Conservation (phyloP, 1,140 invertebrate genomes). For the Whitmania pigra region DNA sequence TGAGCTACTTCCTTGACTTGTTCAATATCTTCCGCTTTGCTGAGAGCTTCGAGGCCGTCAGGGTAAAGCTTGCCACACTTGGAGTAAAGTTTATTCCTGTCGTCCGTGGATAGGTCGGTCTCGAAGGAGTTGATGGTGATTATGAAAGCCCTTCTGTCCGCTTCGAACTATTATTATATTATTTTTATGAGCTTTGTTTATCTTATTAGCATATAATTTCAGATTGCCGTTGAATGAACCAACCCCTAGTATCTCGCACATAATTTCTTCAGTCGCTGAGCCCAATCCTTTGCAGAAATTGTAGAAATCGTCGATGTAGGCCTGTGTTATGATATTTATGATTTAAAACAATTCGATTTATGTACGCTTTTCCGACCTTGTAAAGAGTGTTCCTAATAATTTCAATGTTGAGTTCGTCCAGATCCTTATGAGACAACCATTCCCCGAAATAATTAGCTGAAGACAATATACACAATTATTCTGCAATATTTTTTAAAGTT, state of each 20-base stretch:
- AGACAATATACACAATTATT: slow-evolving; percentile 29
- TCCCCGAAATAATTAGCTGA: slow-evolving; percentile 94
- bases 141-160: slow-evolving; percentile 94
- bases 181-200: not conserved
- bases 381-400: slow-evolving; percentile 98
- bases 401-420: slow-evolving; percentile 99
- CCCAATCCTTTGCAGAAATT: slow-evolving; percentile 89
- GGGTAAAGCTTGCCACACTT: slow-evolving; percentile 92
- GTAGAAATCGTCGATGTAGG: slow-evolving; percentile 96
- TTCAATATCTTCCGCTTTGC: slow-evolving; percentile 96
- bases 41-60: slow-evolving; percentile 83
- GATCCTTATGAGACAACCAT: slow-evolving; percentile 97
- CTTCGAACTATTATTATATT: slow-evolving; percentile 78
- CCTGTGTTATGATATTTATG: slow-evolving; percentile 32
- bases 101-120: slow-evolving; percentile 95
- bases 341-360: not conserved
- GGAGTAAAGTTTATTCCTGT: slow-evolving; percentile 90
- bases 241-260: slow-evolving; percentile 98
- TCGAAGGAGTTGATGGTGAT: slow-evolving; percentile 99
- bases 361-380: slow-evolving; percentile 51
- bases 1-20: slow-evolving; percentile 96
- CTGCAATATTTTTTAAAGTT: not conserved
- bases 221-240: slow-evolving; percentile 36
- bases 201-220: not conserved
- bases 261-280: slow-evolving; percentile 89